Evolutionary conservation across 2,113 vertebrate genomes (phyloP), one percentile per base, ranked within the genome.

Genomic region (Salminus brasiliensis): DNA sequence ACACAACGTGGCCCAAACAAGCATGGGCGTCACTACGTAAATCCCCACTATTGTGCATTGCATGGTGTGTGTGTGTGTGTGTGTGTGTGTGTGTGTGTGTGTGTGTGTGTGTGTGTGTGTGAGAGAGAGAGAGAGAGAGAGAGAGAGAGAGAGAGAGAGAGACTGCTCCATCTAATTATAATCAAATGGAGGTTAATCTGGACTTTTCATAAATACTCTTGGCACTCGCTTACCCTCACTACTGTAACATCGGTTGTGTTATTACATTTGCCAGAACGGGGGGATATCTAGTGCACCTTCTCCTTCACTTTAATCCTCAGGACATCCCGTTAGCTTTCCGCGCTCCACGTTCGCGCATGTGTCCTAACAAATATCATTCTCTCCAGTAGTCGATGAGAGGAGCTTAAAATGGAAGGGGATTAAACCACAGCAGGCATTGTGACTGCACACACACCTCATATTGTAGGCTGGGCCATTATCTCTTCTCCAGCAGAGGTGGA

Each of bases 181-280:
- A 80, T 76, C 53, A 68, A 87, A 89, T 88, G 79, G 85, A 85
- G 89, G 87, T 90, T 91, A 89, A 91, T 87, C 90, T 87, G 72
- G 87, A 85, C 84, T 89, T 90, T 88, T 21, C 74, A 65, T 5
- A 66, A 79, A 79, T 25, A 66, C 57, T 65, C 4, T 25, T 45
- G 76, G 27, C 43, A 57, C 36, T 41, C 45, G 34, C 11, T 32
- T 30, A 1, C 29, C n/a, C 47, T 59, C 52, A 60, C 73, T 75
- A 74, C 47, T 66, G 73, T 86, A 80, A 74, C 79, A 71, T 85
- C 62, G 78, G 47, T 72, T 76, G 75, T 84, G 81, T 86, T 75
- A 69, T 39, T 63, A 41, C 47, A 59, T 45, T 76, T 83, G 83
- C 72, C 84, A 82, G 69, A 73, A 70, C 66, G 59, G 41, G 66